phyloP scores from a whole-genome alignment of 1,140 invertebrate species.

The Camponotus vicinus region DNA sequence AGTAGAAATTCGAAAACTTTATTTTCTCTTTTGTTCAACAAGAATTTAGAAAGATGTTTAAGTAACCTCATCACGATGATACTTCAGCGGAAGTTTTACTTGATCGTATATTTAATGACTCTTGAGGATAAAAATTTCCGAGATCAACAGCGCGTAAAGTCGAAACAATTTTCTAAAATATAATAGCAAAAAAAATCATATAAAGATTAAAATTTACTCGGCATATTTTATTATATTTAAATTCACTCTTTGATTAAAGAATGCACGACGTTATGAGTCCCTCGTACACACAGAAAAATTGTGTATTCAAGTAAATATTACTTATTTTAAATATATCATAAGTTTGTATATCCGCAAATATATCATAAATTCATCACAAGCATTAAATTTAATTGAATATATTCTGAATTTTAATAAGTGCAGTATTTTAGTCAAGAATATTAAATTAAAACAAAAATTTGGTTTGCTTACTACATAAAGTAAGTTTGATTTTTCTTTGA shows the following conservation, averaged over 20 bases:
- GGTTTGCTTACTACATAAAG: too few species aligned
- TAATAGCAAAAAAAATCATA: too few species aligned
- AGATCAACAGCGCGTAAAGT: background rate
- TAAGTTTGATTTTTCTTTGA: too few species aligned
- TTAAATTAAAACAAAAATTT: too few species aligned
- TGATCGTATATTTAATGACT: background rate
- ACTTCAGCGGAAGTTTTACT: background rate
- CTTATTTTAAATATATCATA: too few species aligned
- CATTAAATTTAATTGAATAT: too few species aligned
- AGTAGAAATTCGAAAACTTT: constrained; percentile 25
- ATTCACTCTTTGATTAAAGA: background rate
- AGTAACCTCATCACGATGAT: background rate
- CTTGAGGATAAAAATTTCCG: background rate
- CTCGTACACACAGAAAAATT: too few species aligned
- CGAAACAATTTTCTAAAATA: background rate
- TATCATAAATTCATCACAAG: too few species aligned
- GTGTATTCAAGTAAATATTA: too few species aligned
- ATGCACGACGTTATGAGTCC: background rate
- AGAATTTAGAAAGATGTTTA: constrained; percentile 1
- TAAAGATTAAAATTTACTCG: background rate
- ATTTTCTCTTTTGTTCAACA: constrained; percentile 19
- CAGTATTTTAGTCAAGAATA: too few species aligned
- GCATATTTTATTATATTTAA: background rate
- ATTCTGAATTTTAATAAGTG: too few species aligned
- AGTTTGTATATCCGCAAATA: too few species aligned